A percentile compares a stretch with the other conserved stretches of the same genome.
These are phyloP conservation scores for Dreissena polymorpha DNA, from an alignment of 1,140 invertebrate genomes.

Conservation along the genomic window DNA sequence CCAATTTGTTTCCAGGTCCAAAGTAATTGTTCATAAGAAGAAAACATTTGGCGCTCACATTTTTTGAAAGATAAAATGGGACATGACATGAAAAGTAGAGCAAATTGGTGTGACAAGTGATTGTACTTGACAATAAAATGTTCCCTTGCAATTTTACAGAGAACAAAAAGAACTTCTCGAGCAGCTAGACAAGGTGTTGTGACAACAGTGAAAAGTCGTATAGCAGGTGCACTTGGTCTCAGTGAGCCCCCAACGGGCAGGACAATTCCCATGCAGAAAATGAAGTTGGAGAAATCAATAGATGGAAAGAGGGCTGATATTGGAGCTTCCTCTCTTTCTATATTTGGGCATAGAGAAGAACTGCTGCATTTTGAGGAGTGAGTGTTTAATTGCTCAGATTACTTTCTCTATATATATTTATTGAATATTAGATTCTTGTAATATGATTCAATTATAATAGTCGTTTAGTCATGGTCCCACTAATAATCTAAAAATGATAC, in stretches of 20 bases:
- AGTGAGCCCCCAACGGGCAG: slow-evolving; percentile 73
- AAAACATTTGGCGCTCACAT: neutral
- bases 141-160: neutral
- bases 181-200: slow-evolving; percentile 48
- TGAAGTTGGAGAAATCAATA: slow-evolving; percentile 57
- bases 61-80: neutral
- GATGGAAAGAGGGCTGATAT: slow-evolving; percentile 58
- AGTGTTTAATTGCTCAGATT: slow-evolving; percentile 38
- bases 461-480: too few species aligned
- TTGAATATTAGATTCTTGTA: too few species aligned
- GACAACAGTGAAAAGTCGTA: slow-evolving; percentile 76
- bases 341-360: slow-evolving; percentile 84
- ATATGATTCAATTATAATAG: too few species aligned
- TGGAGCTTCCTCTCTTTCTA: slow-evolving; percentile 78
- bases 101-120: too few species aligned
- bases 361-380: slow-evolving; percentile 80
- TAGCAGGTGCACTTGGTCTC: slow-evolving; percentile 80
- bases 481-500: too few species aligned
- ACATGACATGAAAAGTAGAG: too few species aligned
- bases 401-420: too few species aligned
- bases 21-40: neutral
- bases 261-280: slow-evolving; percentile 77
- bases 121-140: neutral
- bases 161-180: slow-evolving; percentile 15
- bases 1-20: too few species aligned